Base-by-base conservation (phyloP, 2,797 vertebrate genomes). In the Tolypeutes matacus region DNA sequence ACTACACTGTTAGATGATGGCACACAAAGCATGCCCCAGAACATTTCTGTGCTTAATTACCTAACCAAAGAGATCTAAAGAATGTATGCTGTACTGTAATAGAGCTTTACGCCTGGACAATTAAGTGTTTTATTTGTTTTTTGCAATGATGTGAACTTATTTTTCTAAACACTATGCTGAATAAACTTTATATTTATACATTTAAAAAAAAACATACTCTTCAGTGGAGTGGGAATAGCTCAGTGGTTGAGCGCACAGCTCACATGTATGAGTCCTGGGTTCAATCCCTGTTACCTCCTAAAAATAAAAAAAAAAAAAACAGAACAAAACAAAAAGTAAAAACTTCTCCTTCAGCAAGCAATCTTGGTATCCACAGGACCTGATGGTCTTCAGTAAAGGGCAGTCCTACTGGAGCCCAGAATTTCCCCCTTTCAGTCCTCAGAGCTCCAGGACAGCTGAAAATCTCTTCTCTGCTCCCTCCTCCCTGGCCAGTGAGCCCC, bases 101-200 rank as follows among this genome's bases (percentile, higher is more conserved):
- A 98, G 98, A 98, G 98, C 98, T 98, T 99, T 99, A 99, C 99
- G 99, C 99, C 99, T 99, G 99, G 99, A 99, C 98, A 99, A 98
- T 98, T 98, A 98, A 98, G 98, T 98, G 98, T 98, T 98, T 99
- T 99, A 98, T 99, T 99, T 99, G 99, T 99, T 99, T 99, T 99
- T 98, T 99, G 99, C 99, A 99, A 99, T 99, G 99, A 99, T 99
- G 99, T 99, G 99, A 99, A 99, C 99, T 99, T 99, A 99, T 99
- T 99, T 99, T 99, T 99, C 99, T 99, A 99, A 99, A 99, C 99
- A 99, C 98, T 98, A 99, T 99, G 99, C 99, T 99, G 98, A 99
- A 99, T 99, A 99, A 99, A 99, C 99, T 99, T 99, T 99, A 99
- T 99, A 99, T 99, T 99, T 99, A 99, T 99, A 99, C 99, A 99